Conservation (phyloP, 2,888 invertebrate species). For the Luperina testacea region DNA sequence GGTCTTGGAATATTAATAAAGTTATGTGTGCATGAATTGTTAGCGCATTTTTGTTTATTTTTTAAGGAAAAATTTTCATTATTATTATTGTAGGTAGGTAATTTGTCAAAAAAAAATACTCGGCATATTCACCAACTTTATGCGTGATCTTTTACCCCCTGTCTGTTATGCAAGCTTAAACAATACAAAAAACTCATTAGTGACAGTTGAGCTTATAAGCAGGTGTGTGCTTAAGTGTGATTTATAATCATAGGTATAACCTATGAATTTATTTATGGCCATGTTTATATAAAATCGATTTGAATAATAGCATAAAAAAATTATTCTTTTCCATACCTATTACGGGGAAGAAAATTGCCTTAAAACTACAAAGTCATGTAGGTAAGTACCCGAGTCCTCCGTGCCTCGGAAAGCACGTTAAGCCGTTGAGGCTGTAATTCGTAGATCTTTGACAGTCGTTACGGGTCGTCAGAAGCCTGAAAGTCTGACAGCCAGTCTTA, state of each 20-base stretch:
- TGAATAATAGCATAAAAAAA: background rate
- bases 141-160: too few relatives aligned
- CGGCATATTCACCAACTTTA: background rate
- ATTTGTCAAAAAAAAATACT: background rate
- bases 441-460: too few relatives aligned
- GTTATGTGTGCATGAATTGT: conserved; percentile 52
- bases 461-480: too few relatives aligned
- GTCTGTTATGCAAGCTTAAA: background rate
- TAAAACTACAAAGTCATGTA: background rate
- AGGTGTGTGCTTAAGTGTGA: too few relatives aligned
- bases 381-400: too few relatives aligned
- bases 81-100: conserved; percentile 5
- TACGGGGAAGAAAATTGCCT: background rate
- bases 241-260: background rate
- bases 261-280: background rate
- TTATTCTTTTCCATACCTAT: background rate
- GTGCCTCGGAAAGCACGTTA: too few relatives aligned
- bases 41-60: conserved; percentile 59
- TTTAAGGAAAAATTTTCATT: conserved; percentile 21
- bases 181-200: background rate
- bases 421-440: too few relatives aligned
- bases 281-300: background rate
- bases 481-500: too few relatives aligned
- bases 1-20: conserved; percentile 69
- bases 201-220: background rate